Conservation (phyloP, 37 sponge, comb jelly and placozoan genomes). For the Cladorhizidae sp. region DNA sequence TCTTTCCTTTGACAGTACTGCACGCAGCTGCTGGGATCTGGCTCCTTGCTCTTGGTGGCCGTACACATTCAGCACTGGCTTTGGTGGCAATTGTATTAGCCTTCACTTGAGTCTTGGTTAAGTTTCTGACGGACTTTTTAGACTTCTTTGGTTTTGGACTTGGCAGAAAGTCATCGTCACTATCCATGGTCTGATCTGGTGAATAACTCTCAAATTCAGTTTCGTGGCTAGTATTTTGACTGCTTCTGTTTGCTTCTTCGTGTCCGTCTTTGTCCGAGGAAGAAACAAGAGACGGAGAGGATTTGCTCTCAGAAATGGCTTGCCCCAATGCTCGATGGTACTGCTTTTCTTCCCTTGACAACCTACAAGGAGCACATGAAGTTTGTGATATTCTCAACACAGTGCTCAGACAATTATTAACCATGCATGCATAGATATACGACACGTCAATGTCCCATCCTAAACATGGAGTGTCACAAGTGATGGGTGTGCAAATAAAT, state of each 20-base stretch:
- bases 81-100: background rate
- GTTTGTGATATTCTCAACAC: too few relatives aligned
- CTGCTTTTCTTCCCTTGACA: slow-evolving; percentile 42
- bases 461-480: too few relatives aligned
- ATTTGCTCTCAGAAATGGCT: slow-evolving; percentile 8
- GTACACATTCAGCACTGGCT: background rate
- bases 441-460: too few relatives aligned
- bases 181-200: background rate
- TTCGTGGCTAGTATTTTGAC: too few relatives aligned
- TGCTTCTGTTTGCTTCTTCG: background rate
- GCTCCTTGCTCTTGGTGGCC: background rate
- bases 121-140: background rate
- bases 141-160: background rate
- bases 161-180: slow-evolving; percentile 28
- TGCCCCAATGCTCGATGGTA: slow-evolving; percentile 12
- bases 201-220: background rate
- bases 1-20: too few relatives aligned
- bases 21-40: background rate
- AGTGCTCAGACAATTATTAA: too few relatives aligned
- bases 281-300: background rate
- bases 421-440: too few relatives aligned
- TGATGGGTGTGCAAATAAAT: too few relatives aligned
- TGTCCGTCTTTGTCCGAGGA: background rate
- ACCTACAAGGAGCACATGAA: background rate
- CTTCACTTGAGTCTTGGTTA: background rate